These are phyloP conservation scores for Seriola aureovittata DNA, from an alignment of 2,113 vertebrate genomes.

Conservation along the genomic window DNA sequence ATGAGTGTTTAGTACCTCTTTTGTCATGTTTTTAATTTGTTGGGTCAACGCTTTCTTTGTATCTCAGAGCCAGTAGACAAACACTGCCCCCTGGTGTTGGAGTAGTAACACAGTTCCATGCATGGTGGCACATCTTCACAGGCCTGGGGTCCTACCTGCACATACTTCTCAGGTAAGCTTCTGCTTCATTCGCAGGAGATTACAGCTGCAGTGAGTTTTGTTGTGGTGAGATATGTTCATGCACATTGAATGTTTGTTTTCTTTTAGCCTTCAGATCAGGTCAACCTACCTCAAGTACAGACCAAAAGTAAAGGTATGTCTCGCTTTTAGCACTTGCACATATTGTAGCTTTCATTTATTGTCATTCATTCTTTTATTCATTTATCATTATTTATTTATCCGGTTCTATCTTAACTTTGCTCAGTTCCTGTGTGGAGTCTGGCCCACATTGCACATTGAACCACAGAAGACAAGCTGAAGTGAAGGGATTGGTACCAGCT, in stretches of 20 bases:
- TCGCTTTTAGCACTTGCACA: background rate
- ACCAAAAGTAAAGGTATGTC: constrained; percentile 94
- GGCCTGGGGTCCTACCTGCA: constrained; percentile 97
- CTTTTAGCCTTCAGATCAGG: constrained; percentile 93
- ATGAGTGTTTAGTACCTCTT: no score
- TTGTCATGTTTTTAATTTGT: background rate
- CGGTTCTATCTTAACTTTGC: background rate
- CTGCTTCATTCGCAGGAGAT: background rate
- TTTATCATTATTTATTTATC: background rate
- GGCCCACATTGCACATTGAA: constrained; percentile 93
- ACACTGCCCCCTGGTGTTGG: constrained; percentile 89
- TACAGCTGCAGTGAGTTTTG: background rate
- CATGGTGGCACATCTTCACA: constrained; percentile 99
- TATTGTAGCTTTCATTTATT: background rate
- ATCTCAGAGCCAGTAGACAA: constrained; percentile 87
- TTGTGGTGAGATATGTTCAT: background rate
- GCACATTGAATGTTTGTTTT: background rate
- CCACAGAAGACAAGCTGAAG: constrained; percentile 90
- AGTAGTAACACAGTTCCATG: constrained; percentile 95
- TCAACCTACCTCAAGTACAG: constrained; percentile 95
- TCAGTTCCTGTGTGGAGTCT: constrained; percentile 94
- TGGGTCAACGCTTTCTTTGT: background rate
- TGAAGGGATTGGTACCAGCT: constrained; percentile 23
- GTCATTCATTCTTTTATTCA: background rate
- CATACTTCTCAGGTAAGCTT: constrained; percentile 92